Evolutionary conservation across 2,888 invertebrate genomes (phyloP).

Genomic region (Mesodorylaimus sp.): DNA sequence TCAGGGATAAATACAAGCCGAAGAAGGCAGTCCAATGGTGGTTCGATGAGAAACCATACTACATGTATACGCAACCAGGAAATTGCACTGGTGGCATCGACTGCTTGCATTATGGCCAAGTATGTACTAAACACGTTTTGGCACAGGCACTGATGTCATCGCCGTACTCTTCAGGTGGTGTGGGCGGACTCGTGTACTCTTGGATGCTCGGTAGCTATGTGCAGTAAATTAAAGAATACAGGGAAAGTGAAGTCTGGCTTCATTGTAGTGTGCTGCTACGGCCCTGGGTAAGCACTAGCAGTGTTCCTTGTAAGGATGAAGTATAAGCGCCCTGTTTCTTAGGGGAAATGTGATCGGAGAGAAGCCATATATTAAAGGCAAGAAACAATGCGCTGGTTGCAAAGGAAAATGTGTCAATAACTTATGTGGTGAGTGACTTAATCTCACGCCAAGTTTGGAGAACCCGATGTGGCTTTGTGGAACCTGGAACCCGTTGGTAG

Average conservation of each 20-base stretch:
- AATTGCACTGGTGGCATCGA: not conserved
- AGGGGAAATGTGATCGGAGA: not conserved
- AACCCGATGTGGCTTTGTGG: too few relatives aligned
- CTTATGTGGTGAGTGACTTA: not conserved
- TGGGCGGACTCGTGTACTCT: not conserved
- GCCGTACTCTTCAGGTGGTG: not conserved
- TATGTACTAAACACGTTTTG: not conserved
- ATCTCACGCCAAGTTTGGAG: too few relatives aligned
- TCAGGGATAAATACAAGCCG: not conserved
- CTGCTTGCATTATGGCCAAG: not conserved
- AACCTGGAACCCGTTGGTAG: too few relatives aligned
- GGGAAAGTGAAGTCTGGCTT: not conserved
- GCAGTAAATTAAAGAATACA: not conserved
- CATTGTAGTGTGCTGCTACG: not conserved
- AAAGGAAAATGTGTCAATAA: not conserved
- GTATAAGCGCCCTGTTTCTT: too few relatives aligned
- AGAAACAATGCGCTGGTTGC: not conserved
- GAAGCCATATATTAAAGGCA: not conserved
- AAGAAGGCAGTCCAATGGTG: not conserved
- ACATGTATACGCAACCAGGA: not conserved
- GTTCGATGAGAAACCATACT: not conserved
- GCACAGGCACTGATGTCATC: not conserved
- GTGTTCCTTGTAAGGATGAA: too few relatives aligned
- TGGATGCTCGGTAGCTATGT: not conserved
- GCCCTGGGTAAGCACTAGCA: not conserved